These are phyloP conservation scores for Neomorphus geoffroyi DNA, from an alignment of 2,797 vertebrate species.

Conservation along the genomic window DNA sequence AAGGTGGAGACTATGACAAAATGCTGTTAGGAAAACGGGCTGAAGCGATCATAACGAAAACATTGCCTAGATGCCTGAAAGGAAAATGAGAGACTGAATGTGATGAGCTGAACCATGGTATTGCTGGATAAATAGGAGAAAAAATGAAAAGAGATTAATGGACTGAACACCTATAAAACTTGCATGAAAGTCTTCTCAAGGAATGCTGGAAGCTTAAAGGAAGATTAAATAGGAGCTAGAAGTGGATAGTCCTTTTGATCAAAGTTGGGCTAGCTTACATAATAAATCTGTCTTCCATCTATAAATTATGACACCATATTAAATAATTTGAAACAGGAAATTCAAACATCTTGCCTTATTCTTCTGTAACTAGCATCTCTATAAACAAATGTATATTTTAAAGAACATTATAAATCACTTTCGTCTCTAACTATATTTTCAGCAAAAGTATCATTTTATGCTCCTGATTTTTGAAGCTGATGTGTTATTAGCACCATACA, in stretches of 20 bases:
- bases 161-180: slow-evolving; percentile 8
- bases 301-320: not conserved
- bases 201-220: not conserved
- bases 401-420: slow-evolving; percentile 43
- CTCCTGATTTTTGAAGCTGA: slow-evolving; percentile 34
- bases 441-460: slow-evolving; percentile 23
- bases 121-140: not conserved
- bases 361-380: not conserved
- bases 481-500: slow-evolving; percentile 36
- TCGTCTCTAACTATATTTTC: not conserved
- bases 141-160: not conserved
- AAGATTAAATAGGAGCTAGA: not conserved
- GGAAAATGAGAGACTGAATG: not conserved
- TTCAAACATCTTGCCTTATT: not conserved
- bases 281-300: not conserved
- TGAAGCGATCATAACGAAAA: not conserved
- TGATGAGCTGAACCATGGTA: not conserved
- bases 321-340: slow-evolving; percentile 22
- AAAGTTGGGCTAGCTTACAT: not conserved
- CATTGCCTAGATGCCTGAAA: not conserved
- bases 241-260: not conserved
- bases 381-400: slow-evolving; percentile 42
- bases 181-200: slow-evolving; percentile 23
- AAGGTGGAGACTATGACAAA: not conserved
- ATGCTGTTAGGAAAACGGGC: not conserved